phyloP scores from a whole-genome alignment of 2,888 invertebrate species.

The Pristionchus japonicus region DNA sequence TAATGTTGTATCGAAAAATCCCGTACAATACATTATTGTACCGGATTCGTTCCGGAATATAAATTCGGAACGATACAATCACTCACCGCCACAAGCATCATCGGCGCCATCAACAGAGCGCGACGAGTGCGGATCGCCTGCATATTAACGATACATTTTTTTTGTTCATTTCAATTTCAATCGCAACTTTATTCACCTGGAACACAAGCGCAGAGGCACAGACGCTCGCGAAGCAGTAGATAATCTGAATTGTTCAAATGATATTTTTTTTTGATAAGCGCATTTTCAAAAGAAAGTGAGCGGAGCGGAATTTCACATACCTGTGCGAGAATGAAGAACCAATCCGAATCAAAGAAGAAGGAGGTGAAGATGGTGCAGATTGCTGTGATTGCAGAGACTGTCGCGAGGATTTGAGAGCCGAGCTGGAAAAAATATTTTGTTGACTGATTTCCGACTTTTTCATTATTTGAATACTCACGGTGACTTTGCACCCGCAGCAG shows the following conservation, averaged over 20 bases:
- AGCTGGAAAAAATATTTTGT: neutral
- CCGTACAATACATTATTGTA: too few species aligned
- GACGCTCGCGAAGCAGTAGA: neutral
- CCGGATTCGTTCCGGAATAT: too few species aligned
- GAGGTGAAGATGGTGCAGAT: neutral
- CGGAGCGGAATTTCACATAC: neutral
- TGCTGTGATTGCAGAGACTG: neutral
- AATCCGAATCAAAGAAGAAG: neutral
- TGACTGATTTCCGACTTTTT: too few species aligned
- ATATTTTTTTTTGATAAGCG: neutral
- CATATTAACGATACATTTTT: neutral
- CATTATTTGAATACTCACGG: neutral
- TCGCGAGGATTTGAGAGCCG: constrained; percentile 12
- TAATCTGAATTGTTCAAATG: neutral
- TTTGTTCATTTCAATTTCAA: neutral
- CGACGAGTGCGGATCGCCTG: neutral
- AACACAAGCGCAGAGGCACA: neutral
- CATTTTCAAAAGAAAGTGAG: too few species aligned
- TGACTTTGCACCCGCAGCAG: constrained; percentile 20
- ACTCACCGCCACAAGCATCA: constrained; percentile 12
- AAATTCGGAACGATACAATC: neutral
- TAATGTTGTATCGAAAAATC: too few species aligned
- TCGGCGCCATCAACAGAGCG: constrained; percentile 4
- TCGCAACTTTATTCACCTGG: neutral
- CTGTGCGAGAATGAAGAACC: neutral